Evolutionary conservation across 2,888 invertebrate species (phyloP).

Genomic region (Macropis europaea): DNA sequence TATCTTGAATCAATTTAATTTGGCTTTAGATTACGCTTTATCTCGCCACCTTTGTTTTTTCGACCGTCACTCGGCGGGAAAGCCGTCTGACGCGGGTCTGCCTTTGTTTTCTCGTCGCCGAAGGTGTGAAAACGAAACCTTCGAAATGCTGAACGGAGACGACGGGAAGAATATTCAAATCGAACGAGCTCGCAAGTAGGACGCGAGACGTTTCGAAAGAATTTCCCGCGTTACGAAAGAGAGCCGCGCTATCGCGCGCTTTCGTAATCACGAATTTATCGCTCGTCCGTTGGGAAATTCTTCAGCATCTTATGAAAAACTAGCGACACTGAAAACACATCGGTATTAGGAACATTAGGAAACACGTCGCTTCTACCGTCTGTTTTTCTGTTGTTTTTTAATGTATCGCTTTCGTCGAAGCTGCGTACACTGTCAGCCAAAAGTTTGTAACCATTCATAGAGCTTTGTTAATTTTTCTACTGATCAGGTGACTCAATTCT

Average conservation of each 20-base stretch:
- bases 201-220: background rate
- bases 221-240: background rate
- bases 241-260: background rate
- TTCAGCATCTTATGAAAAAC: background rate
- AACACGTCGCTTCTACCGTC: no score
- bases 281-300: background rate
- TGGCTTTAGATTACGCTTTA: slow-evolving; percentile 48
- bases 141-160: no score
- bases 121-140: background rate
- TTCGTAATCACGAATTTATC: slow-evolving; percentile 1
- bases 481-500: no score
- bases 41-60: slow-evolving; percentile 29
- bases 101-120: background rate
- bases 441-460: no score
- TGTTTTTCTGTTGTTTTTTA: no score
- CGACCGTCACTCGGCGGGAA: slow-evolving; percentile 2
- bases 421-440: no score
- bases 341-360: no score
- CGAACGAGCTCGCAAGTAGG: no score
- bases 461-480: no score
- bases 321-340: background rate
- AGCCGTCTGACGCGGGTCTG: background rate
- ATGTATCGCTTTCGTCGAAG: no score
- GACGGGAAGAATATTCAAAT: no score
- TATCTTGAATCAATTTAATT: slow-evolving; percentile 54